Conservation (phyloP, 2,113 vertebrate genomes). For the Lota lota region DNA sequence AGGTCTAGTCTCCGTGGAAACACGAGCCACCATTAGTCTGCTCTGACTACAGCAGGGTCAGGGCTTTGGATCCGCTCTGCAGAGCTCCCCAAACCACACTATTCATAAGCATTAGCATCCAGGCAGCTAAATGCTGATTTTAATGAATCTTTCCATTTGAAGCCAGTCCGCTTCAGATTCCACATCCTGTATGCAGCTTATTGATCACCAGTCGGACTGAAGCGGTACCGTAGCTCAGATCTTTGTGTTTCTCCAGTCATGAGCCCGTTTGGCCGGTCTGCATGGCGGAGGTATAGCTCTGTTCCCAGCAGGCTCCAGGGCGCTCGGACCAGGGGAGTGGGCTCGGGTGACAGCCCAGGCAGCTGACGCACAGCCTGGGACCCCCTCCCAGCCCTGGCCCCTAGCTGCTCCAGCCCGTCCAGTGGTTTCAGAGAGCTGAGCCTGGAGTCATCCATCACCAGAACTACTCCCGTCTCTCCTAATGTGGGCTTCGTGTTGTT, state of each 20-base stretch:
- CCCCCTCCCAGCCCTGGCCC: conserved; percentile 49
- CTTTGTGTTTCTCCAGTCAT: conserved; percentile 53
- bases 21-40: no score
- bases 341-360: conserved; percentile 70
- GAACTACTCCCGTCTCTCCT: conserved; percentile 57
- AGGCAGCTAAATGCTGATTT: conserved; percentile 9
- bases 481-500: conserved; percentile 58
- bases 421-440: conserved; percentile 40
- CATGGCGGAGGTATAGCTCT: conserved; percentile 70
- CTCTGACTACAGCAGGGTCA: no score
- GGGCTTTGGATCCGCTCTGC: no score
- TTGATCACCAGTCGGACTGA: conserved; percentile 46
- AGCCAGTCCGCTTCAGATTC: conserved; percentile 29
- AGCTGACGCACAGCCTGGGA: conserved; percentile 61
- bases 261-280: conserved; percentile 42
- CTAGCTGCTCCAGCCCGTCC: conserved; percentile 43
- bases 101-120: background rate
- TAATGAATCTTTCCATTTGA: conserved; percentile 20
- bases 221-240: conserved; percentile 46
- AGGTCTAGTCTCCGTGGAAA: no score
- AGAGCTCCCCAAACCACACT: no score
- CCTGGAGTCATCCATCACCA: conserved; percentile 67
- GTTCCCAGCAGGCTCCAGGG: conserved; percentile 41
- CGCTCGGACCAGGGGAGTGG: background rate
- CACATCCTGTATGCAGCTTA: conserved; percentile 31